A percentile compares a stretch with the other conserved stretches of the same genome.
phyloP scores from a whole-genome alignment of 35 echinoderm and acorn worm species.

The Ptychodera flava region DNA sequence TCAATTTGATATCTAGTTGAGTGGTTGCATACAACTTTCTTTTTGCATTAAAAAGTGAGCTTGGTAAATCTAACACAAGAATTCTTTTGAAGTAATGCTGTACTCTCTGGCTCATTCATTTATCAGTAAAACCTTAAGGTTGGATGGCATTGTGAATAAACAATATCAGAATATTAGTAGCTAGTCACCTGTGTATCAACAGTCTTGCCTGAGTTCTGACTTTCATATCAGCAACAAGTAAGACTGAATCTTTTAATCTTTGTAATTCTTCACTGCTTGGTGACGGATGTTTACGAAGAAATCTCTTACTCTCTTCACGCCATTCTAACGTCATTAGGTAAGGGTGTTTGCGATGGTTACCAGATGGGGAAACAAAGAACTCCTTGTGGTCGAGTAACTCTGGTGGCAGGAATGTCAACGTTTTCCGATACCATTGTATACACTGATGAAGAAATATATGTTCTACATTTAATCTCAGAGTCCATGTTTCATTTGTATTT shows the following conservation, averaged over 20 bases:
- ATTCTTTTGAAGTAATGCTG: too few species aligned
- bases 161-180: too few species aligned
- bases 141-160: too few species aligned
- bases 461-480: too few species aligned
- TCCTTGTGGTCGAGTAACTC: constrained; percentile 61
- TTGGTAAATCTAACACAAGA: too few species aligned
- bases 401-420: constrained; percentile 71
- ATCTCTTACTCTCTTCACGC: constrained; percentile 63
- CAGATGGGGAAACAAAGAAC: constrained; percentile 24
- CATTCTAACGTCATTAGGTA: constrained; percentile 46
- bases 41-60: too few species aligned
- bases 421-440: constrained; percentile 63
- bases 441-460: constrained; percentile 23
- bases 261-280: constrained; percentile 54
- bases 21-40: too few species aligned
- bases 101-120: too few species aligned
- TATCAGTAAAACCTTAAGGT: too few species aligned
- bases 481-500: too few species aligned
- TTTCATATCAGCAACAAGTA: constrained; percentile 51
- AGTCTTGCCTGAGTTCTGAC: constrained; percentile 59
- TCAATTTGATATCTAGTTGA: too few species aligned
- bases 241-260: constrained; percentile 36
- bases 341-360: background rate
- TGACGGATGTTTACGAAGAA: constrained; percentile 42
- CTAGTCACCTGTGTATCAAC: constrained; percentile 67